phyloP scores from a whole-genome alignment of 2,113 vertebrate species.

The Leucoraja erinaceus region DNA sequence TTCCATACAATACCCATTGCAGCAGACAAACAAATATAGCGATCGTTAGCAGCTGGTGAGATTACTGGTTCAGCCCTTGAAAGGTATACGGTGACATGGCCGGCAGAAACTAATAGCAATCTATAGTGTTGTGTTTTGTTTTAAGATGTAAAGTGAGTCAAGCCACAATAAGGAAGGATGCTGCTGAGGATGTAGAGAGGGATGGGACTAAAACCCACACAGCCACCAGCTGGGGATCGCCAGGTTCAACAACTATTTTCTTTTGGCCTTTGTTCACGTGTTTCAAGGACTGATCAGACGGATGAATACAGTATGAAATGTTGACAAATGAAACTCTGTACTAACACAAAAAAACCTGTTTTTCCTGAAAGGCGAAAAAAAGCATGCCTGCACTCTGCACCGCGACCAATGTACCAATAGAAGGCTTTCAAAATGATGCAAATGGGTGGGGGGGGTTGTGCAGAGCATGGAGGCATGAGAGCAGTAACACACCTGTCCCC shows the following conservation, averaged over 20 bases:
- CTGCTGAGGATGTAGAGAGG: neutral
- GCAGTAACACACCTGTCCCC: slow-evolving; percentile 67
- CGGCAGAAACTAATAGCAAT: neutral
- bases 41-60: slow-evolving; percentile 32
- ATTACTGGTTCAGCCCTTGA: slow-evolving; percentile 37
- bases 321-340: slow-evolving; percentile 13
- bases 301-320: neutral
- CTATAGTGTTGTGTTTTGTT: neutral
- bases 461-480: slow-evolving; percentile 45
- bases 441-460: slow-evolving; percentile 72
- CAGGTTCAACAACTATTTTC: slow-evolving; percentile 21
- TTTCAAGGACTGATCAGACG: slow-evolving; percentile 21
- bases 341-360: slow-evolving; percentile 28
- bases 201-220: neutral
- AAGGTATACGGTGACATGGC: neutral
- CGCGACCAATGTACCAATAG: slow-evolving; percentile 63
- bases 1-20: slow-evolving; percentile 14
- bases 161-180: neutral
- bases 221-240: neutral
- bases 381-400: slow-evolving; percentile 62
- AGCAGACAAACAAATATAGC: slow-evolving; percentile 34
- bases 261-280: slow-evolving; percentile 14
- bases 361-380: slow-evolving; percentile 42
- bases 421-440: slow-evolving; percentile 59
- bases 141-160: neutral